A percentile compares a stretch with the other conserved stretches of the same genome.
These are phyloP conservation scores for Trachelus iudaicus DNA, from an alignment of 2,888 invertebrate genomes.

Conservation along the genomic window DNA sequence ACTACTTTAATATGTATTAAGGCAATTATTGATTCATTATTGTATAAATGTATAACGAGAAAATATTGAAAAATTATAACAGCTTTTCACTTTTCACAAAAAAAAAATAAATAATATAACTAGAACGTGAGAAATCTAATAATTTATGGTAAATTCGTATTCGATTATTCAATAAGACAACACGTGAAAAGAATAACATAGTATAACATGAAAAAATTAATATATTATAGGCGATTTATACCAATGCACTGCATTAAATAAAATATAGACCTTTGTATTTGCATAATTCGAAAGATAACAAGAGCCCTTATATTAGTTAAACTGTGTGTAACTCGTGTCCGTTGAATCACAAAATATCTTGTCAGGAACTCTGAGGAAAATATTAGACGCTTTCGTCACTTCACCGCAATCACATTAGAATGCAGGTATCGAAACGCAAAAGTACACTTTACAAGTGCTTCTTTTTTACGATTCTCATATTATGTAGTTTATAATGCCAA, in stretches of 20 bases:
- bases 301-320: conserved; percentile 14
- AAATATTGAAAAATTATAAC: neutral
- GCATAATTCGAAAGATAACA: conserved; percentile 49
- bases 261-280: conserved; percentile 56
- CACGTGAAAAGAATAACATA: neutral
- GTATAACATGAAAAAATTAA: neutral
- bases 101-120: neutral
- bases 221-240: neutral
- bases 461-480: neutral
- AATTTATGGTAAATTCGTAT: neutral
- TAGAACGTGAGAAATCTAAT: neutral
- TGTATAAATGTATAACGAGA: neutral
- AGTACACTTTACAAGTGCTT: neutral
- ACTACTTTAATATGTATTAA: neutral
- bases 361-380: neutral
- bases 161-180: neutral
- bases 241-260: conserved; percentile 33
- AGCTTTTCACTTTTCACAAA: neutral
- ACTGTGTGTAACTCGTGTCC: neutral
- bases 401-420: neutral
- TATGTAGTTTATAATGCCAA: neutral
- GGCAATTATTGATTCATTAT: neutral
- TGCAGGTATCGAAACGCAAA: neutral
- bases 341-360: neutral
- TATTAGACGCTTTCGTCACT: neutral